Evolutionary conservation across 2,888 invertebrate species (phyloP).

Genomic region (Halictus quadricinctus): DNA sequence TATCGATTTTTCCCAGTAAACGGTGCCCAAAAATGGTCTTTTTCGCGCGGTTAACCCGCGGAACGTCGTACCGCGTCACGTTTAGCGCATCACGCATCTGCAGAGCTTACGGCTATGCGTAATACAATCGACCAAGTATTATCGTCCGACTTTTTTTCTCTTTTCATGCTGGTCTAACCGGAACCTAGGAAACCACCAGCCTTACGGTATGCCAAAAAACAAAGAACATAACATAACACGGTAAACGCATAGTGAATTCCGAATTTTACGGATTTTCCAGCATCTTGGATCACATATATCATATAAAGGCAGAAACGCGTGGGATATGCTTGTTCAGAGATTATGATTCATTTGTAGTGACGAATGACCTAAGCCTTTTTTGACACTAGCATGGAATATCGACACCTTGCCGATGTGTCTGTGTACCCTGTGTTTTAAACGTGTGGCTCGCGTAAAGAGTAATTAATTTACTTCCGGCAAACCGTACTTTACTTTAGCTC

Average conservation of each 20-base stretch:
- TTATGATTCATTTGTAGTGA: neutral
- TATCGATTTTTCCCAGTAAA: constrained; percentile 53
- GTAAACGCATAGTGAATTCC: constrained; percentile 10
- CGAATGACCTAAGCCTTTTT: neutral
- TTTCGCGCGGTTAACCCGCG: constrained; percentile 27
- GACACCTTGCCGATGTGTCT: neutral
- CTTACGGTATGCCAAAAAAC: neutral
- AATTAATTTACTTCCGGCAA: no score
- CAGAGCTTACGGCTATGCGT: constrained; percentile 73
- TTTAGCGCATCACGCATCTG: constrained; percentile 76
- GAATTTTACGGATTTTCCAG: neutral
- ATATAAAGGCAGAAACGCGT: neutral
- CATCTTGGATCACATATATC: neutral
- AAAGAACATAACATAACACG: neutral
- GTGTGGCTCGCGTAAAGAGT: no score
- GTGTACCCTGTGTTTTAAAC: no score
- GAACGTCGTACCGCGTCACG: constrained; percentile 65
- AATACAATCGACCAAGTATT: constrained; percentile 74
- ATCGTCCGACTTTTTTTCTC: constrained; percentile 53
- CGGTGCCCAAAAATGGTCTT: constrained; percentile 44
- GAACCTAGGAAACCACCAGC: constrained; percentile 7
- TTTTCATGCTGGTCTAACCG: constrained; percentile 33
- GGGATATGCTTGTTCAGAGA: neutral
- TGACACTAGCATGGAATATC: neutral
- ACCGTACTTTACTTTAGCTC: no score